These are phyloP conservation scores for Mactromeris polynyma DNA, from an alignment of 2,888 invertebrate genomes.

Conservation along the genomic window DNA sequence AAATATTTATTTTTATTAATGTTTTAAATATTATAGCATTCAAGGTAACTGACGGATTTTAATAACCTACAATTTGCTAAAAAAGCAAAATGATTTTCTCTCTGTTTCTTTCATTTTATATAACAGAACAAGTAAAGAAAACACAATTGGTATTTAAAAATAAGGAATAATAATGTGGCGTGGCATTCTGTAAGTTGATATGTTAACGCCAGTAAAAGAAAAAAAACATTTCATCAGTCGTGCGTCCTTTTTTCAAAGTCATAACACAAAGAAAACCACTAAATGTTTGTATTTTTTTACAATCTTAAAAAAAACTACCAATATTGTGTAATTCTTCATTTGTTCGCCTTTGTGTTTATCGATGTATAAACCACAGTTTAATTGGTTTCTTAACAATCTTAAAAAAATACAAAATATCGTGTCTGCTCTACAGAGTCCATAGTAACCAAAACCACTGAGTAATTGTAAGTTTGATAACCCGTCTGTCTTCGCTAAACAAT, in stretches of 20 bases:
- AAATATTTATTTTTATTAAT: too few relatives aligned
- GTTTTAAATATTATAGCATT: too few relatives aligned
- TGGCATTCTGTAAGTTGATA: neutral
- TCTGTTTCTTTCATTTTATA: too few relatives aligned
- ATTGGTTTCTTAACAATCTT: conserved; percentile 3
- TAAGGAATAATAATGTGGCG: neutral
- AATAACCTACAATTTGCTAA: too few relatives aligned
- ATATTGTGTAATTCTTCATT: neutral
- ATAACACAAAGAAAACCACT: neutral
- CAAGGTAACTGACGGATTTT: too few relatives aligned
- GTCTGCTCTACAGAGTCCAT: neutral
- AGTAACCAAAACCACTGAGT: conserved; percentile 15
- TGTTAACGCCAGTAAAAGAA: neutral
- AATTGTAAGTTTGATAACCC: conserved; percentile 60
- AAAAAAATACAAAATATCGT: neutral
- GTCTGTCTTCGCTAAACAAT: conserved; percentile 56
- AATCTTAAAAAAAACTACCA: neutral
- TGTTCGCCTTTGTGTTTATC: neutral
- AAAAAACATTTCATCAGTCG: neutral
- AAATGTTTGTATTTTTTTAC: neutral
- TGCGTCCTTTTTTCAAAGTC: neutral
- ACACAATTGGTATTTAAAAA: too few relatives aligned
- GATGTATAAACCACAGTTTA: neutral
- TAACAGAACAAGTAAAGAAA: too few relatives aligned
- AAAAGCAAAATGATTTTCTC: too few relatives aligned